Conservation (phyloP, 2,113 vertebrate genomes). For the Calidris pygmaea region DNA sequence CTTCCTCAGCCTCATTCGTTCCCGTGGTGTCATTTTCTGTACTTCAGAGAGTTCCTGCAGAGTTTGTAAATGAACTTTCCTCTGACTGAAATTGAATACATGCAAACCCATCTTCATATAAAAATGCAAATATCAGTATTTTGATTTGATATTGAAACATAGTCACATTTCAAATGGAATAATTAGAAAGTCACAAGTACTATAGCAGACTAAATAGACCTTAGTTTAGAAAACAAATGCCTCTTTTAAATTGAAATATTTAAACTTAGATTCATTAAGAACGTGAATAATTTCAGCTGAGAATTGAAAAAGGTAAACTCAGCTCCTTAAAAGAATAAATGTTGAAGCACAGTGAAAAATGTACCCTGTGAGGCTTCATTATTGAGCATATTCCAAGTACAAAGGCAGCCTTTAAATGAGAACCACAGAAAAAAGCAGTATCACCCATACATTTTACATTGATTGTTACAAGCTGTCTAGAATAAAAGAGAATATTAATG, state of each 20-base stretch:
- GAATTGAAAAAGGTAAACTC: not conserved
- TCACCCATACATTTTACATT: not conserved
- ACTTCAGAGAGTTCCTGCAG: constrained; percentile 80
- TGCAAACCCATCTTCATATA: not conserved
- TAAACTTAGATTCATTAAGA: constrained; percentile 41
- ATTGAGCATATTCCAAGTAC: not conserved
- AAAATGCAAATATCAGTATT: constrained; percentile 42
- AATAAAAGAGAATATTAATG: not conserved
- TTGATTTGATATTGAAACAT: constrained; percentile 11
- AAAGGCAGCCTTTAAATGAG: not conserved
- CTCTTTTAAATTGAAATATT: constrained; percentile 56
- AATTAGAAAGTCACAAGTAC: constrained; percentile 36
- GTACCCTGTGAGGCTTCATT: not conserved
- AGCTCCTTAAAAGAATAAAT: constrained; percentile 9
- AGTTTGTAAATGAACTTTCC: constrained; percentile 81
- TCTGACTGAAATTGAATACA: constrained; percentile 72
- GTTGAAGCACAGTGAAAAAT: constrained; percentile 14
- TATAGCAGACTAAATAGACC: constrained; percentile 43
- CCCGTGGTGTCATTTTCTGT: constrained; percentile 82
- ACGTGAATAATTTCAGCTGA: not conserved
- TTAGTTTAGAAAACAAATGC: constrained; percentile 36
- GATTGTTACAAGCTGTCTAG: not conserved
- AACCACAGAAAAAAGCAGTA: not conserved
- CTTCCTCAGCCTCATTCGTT: constrained; percentile 82
- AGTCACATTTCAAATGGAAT: constrained; percentile 14